These are phyloP conservation scores for Zaprionus ghesquierei DNA, from an alignment of 1,140 invertebrate species.

Conservation along the genomic window DNA sequence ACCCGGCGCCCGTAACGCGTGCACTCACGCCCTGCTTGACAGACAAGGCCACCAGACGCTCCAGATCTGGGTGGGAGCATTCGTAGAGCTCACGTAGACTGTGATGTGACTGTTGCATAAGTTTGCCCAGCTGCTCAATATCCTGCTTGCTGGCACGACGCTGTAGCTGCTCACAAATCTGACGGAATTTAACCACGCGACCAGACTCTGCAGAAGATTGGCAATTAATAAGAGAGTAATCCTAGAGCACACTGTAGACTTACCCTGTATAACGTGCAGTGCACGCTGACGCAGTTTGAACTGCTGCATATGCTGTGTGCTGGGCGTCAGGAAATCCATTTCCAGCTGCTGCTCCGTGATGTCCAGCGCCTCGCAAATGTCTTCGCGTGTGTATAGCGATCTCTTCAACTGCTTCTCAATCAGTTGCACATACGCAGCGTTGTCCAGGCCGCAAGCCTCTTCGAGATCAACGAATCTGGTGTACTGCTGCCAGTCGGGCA, in stretches of 20 bases:
- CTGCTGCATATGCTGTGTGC: constrained; percentile 87
- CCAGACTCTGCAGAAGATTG: constrained; percentile 87
- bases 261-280: constrained; percentile 89
- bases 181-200: constrained; percentile 90
- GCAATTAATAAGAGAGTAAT: not conserved
- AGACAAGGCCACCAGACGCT: constrained; percentile 92
- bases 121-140: constrained; percentile 86
- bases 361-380: constrained; percentile 88
- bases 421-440: constrained; percentile 83
- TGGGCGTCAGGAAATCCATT: constrained; percentile 86
- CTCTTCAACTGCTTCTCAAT: constrained; percentile 87
- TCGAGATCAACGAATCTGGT: constrained; percentile 86
- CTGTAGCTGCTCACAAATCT: constrained; percentile 80
- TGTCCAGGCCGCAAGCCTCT: constrained; percentile 85
- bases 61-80: constrained; percentile 95
- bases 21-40: constrained; percentile 89
- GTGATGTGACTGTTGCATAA: constrained; percentile 95
- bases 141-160: constrained; percentile 51
- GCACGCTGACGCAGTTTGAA: constrained; percentile 94
- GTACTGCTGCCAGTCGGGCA: constrained; percentile 86
- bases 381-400: constrained; percentile 89
- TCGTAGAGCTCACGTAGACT: constrained; percentile 95
- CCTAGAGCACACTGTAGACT: not conserved
- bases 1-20: constrained; percentile 96
- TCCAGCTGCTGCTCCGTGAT: constrained; percentile 87